Evolutionary conservation across 2,888 invertebrate genomes (phyloP), one percentile per base, ranked within the genome.

Genomic region (Andricus quercusramuli): DNA sequence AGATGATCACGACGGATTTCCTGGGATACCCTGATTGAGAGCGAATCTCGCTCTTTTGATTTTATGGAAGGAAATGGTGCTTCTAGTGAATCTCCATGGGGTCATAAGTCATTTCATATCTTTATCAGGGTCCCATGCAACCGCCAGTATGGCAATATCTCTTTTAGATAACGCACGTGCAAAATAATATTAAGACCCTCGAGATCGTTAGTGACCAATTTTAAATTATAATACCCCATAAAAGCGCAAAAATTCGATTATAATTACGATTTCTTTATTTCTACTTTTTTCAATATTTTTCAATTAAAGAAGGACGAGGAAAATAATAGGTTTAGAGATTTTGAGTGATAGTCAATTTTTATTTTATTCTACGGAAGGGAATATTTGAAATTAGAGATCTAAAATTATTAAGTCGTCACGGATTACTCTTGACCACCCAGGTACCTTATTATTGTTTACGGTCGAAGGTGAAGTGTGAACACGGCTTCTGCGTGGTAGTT

Each of bases 81-180:
- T 89, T 89, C 84, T 83, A 87, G 82, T 86, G 87, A 90, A 90
- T 90, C 88, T 85, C 86, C 88, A 89, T 82, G 85, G 88, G 91
- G 91, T 91, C 90, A 88, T 85, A 89, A 86, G 89, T 89, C 88
- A 87, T 85, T 81, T 79, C 85, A 83, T 90, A 90, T 89, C 88
- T 88, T 88, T 90, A 91, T 90, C 91, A 82, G 82, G 83, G 85
- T 87, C 89, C 85, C 88, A 88, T 88, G 86, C 90, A 89, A 89
- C 84, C 88, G 87, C 83, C 88, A 85, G 85, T 77, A 82, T 74
- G n/a, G 20, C 29, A 32, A 56, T 74, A 74, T 74, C 74, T 9
- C 29, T 74, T 32, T 37, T 80, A 37, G 90, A 90, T 90, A 89
- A 85, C 86, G 88, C 90, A 89, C 91, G 90, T 90, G 89, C 90